Conservation (phyloP, 2,888 invertebrate genomes). For the Pristionchus entomophagus region DNA sequence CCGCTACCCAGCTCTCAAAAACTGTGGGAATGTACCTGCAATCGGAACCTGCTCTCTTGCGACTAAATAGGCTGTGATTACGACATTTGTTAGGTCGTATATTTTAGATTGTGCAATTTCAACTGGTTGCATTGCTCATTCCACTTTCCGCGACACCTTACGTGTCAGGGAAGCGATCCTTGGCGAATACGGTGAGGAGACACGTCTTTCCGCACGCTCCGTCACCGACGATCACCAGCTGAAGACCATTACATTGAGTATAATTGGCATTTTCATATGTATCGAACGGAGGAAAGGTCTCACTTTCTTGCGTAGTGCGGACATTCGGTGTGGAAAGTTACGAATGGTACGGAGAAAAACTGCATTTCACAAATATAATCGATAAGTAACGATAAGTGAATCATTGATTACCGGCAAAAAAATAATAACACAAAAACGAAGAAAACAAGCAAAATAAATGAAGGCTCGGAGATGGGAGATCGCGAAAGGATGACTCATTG, state of each 20-base stretch:
- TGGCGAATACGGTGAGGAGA: constrained; percentile 97
- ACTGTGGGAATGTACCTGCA: constrained; percentile 89
- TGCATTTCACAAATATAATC: no score
- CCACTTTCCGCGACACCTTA: no score
- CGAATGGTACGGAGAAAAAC: constrained; percentile 26
- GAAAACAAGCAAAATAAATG: not conserved
- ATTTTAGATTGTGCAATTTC: no score
- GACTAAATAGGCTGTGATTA: no score
- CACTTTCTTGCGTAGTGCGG: constrained; percentile 70
- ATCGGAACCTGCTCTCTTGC: no score
- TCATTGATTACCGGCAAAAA: not conserved
- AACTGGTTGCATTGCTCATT: no score
- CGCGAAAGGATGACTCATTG: no score
- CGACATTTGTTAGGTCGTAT: no score
- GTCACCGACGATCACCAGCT: constrained; percentile 80
- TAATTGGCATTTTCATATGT: not conserved
- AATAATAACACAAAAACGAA: not conserved
- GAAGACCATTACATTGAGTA: constrained; percentile 42
- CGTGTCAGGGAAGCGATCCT: constrained; percentile 99
- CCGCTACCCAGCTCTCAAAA: constrained; percentile 99
- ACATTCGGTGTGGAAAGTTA: constrained; percentile 53
- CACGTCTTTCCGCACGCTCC: constrained; percentile 99
- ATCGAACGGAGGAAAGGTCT: not conserved
- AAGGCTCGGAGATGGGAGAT: no score
- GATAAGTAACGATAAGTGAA: not conserved